Conservation (phyloP, 2,113 vertebrate species). For the Xenopus laevis region DNA sequence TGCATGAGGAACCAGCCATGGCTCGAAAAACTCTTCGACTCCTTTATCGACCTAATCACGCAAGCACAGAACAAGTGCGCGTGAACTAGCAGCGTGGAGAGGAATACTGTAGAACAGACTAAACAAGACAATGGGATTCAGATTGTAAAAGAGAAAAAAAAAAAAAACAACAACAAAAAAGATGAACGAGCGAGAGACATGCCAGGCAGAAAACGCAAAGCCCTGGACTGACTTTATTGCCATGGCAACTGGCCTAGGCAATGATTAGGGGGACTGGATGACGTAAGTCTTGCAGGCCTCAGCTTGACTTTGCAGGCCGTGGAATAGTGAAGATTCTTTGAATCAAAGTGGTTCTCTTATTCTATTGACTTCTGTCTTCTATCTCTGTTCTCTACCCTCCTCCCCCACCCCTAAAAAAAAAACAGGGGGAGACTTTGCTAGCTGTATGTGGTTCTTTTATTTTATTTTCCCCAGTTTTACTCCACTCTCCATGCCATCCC, state of each 20-base stretch:
- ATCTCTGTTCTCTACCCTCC: slow-evolving; percentile 22
- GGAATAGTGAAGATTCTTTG: slow-evolving; percentile 12
- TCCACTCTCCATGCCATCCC: slow-evolving; percentile 20
- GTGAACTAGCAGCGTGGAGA: slow-evolving; percentile 47
- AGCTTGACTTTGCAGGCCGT: slow-evolving; percentile 20
- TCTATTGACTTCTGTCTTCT: slow-evolving; percentile 43
- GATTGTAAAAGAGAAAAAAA: slow-evolving; percentile 24
- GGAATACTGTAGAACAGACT: slow-evolving; percentile 4
- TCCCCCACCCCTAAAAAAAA: neutral
- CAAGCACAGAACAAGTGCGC: slow-evolving; percentile 65
- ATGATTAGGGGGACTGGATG: neutral
- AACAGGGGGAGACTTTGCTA: slow-evolving; percentile 24
- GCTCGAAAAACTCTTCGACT: slow-evolving; percentile 82
- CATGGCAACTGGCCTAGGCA: slow-evolving; percentile 12
- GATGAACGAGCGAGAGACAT: slow-evolving; percentile 3
- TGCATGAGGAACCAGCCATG: slow-evolving; percentile 88
- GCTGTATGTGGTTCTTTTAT: slow-evolving; percentile 14
- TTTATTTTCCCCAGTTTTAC: slow-evolving; percentile 1
- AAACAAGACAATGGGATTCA: slow-evolving; percentile 15
- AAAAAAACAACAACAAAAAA: neutral
- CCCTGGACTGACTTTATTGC: slow-evolving; percentile 29
- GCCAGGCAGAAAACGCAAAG: slow-evolving; percentile 24
- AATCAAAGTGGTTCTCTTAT: slow-evolving; percentile 31
- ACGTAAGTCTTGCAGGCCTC: slow-evolving; percentile 27
- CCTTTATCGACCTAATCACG: slow-evolving; percentile 80